Base-by-base conservation (phyloP, 2,888 invertebrate species). In the Dinocampus coccinellae region DNA sequence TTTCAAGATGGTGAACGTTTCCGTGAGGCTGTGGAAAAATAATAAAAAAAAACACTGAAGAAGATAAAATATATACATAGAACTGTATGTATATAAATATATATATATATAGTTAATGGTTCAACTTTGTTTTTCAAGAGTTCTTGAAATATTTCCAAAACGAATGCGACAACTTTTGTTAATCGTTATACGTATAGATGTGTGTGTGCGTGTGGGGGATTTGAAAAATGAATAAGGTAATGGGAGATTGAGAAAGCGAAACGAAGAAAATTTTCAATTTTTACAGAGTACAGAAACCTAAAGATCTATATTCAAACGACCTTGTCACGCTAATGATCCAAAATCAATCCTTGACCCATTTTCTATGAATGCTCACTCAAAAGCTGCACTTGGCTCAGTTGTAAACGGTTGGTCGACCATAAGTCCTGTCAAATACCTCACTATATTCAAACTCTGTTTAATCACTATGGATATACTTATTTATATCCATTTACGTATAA, bases 1-100 rank as follows among this genome's bases (percentile, higher is more conserved):
- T 42, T 26, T 6, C 42, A 22, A 36, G 13, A 22, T 61, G 36
- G 36, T 64, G 10, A 52, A 33, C 52, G 29, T 52, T 64, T 64
- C 26, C 39, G n/a, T 29, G n/a, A 47, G 42, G 11, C 10, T 42
- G n/a, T 16, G 3, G 47, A 13, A 13, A n/a, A 26, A n/a, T n/a
- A 36, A 36, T 1, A 1, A 36, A 36, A 36, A 36, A 10, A 10
- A 36, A 36, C 3, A 33, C 3, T 7, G 33, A 33, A 7, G 33
- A 33, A 33, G 7, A 4, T 29, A 9, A 13, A 29, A 33, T 34
- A 20, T 20, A 33, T 60, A 20, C 7, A 20, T 20, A 22, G 24
- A 39, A 42, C 24, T 39, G 58, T 70, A 70, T 69, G 73, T 71
- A 74, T 71, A 63, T 47, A 36, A 4, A 29, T 4, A 29, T 4